Base-by-base conservation (phyloP, 2,113 vertebrate genomes). In the Ageneiosus marmoratus region DNA sequence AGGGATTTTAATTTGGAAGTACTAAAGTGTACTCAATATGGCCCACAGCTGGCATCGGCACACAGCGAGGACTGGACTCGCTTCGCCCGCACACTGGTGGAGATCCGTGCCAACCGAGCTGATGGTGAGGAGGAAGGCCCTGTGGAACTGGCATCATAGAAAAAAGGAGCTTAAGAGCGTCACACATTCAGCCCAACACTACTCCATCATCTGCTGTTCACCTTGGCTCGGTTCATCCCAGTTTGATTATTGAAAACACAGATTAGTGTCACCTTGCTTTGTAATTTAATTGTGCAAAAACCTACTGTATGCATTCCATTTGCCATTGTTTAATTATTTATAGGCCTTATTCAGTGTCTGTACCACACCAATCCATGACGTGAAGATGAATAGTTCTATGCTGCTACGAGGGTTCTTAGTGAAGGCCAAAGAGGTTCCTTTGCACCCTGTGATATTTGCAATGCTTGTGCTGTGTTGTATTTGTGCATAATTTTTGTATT, bases 21-120 rank as follows among this genome's bases (percentile, higher is more conserved):
- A 63, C 73, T 83, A 29, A 80, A 51, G 55, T 27, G 55, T 27
- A 50, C 9, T 62, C 51, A 79, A n/a, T 88, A 73, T 55, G 79
- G 69, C 46, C 72, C 20, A 73, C 92, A 99, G 97, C 93, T 99
- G 82, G 96, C 98, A 0, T 92, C 96, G 29, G 93, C 96, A 0
- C 98, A 98, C 91, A 95, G 90, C 0, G 98, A 99, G 0, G 98
- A 99, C 81, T 99, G 98, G 98, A 93, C 93, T 0, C 95, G 95
- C 62, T 98, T 99, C 2, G 96, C 96, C 73, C 94, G 95, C 20
- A 99, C 98, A 3, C 91, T 99, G 84, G 94, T 97, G 92, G 98
- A 99, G 90, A 97, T 99, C 60, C 97, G 97, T 0, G 98, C 98
- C 24, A 99, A 99, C 94, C 91, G 95, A 32, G 96, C 95, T 0